These are phyloP conservation scores for Gymnoscopelus braueri DNA, from an alignment of 2,797 vertebrate genomes.

Conservation along the genomic window DNA sequence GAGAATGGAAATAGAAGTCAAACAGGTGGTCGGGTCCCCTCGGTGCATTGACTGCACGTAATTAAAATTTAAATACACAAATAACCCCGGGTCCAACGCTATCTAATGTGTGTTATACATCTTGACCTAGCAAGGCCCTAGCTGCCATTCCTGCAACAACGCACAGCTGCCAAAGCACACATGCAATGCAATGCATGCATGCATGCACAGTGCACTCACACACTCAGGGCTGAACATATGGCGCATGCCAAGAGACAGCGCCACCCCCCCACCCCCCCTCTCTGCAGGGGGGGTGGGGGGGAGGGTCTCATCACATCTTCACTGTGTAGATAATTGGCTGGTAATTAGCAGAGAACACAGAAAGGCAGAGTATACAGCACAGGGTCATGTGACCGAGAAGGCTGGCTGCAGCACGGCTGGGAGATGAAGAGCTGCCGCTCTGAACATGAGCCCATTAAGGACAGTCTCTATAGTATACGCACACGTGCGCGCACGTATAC, in stretches of 20 bases:
- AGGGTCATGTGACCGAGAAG: constrained; percentile 39
- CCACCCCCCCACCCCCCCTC: too few species aligned
- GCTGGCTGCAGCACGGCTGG: constrained; percentile 9
- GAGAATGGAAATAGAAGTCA: constrained; percentile 54
- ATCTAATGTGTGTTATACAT: constrained; percentile 31
- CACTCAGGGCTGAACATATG: background rate
- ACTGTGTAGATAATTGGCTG: constrained; percentile 57
- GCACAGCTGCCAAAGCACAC: background rate
- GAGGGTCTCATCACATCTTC: constrained; percentile 49
- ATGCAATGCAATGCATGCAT: background rate
- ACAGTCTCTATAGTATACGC: background rate
- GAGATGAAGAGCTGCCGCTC: constrained; percentile 31
- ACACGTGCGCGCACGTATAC: background rate
- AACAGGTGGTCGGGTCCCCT: constrained; percentile 35
- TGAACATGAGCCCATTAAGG: constrained; percentile 41
- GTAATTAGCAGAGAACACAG: constrained; percentile 51
- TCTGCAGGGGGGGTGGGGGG: background rate
- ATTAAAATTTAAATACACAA: constrained; percentile 56
- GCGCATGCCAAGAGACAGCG: constrained; percentile 14
- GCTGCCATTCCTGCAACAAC: constrained; percentile 7
- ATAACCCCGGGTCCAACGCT: constrained; percentile 15
- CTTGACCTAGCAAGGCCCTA: constrained; percentile 27
- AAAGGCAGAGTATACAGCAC: constrained; percentile 36
- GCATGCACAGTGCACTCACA: background rate
- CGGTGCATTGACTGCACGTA: constrained; percentile 40